Percentiles rank a stretch among this genome's conserved stretches.
These are phyloP conservation scores for Ictidomys tridecemlineatus DNA, from an alignment of 2,113 vertebrate species.

Conservation along the genomic window DNA sequence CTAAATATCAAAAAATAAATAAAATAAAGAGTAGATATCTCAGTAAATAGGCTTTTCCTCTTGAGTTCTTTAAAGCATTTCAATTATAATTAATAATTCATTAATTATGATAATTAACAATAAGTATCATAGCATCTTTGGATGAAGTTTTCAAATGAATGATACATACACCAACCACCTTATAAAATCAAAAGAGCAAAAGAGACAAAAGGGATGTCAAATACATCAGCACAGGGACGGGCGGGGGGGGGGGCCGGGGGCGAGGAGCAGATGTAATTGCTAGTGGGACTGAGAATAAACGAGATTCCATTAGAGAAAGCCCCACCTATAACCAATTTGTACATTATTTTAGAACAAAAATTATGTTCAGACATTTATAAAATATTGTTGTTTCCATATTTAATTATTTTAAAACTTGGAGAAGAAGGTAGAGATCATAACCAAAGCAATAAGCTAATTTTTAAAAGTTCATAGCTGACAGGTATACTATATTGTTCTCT, in stretches of 20 bases:
- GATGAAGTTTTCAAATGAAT: neutral
- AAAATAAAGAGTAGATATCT: neutral
- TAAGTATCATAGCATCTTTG: neutral
- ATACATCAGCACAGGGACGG: neutral
- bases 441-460: neutral
- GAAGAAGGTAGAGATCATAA: neutral
- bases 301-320: neutral
- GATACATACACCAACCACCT: neutral
- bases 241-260: rapidly evolving
- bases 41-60: neutral
- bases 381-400: neutral
- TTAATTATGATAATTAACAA: no score
- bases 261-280: neutral
- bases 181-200: neutral
- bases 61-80: neutral
- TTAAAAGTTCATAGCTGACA: neutral
- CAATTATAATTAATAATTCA: neutral
- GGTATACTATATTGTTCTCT: neutral
- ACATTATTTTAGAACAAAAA: neutral
- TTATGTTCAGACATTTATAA: neutral
- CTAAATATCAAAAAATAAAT: neutral
- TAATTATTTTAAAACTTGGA: neutral
- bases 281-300: neutral
- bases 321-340: neutral
- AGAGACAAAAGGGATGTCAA: neutral